Conservation (phyloP, 2,113 vertebrate species). For the Aix galericulata region DNA sequence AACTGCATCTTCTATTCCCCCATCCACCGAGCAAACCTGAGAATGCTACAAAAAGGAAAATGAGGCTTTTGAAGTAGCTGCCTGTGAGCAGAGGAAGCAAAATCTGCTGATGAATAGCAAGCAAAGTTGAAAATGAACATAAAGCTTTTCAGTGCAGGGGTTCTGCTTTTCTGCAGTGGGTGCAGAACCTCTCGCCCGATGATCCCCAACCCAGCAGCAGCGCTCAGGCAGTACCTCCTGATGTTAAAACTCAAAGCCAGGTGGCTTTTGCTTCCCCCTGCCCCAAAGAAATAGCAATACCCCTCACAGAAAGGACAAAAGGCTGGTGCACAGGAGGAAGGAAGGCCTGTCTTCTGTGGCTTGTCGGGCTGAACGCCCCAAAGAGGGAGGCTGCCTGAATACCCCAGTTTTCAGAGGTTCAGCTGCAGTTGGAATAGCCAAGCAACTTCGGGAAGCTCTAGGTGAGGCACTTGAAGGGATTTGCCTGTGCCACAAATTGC, state of each 20-base stretch:
- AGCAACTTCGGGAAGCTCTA: background rate
- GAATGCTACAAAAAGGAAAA: background rate
- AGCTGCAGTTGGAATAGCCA: background rate
- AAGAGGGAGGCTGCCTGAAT: background rate
- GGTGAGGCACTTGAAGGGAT: background rate
- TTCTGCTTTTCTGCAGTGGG: background rate
- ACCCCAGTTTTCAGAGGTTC: background rate
- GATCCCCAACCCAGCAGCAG: background rate
- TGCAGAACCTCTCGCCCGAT: background rate
- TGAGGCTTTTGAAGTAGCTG: background rate
- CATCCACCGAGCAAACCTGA: background rate
- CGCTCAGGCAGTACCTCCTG: background rate
- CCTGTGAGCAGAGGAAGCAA: background rate
- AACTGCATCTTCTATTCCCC: constrained; percentile 46
- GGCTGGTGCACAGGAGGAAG: fast-evolving
- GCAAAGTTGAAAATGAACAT: background rate
- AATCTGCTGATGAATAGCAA: background rate
- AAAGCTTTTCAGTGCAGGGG: background rate
- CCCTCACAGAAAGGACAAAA: background rate
- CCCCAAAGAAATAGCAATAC: background rate
- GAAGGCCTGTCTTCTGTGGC: background rate
- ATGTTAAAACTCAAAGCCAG: background rate
- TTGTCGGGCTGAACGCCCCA: background rate
- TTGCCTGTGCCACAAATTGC: background rate
- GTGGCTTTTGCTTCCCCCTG: background rate